phyloP scores from a whole-genome alignment of 1,140 invertebrate genomes.

The Heterodera carotae region DNA sequence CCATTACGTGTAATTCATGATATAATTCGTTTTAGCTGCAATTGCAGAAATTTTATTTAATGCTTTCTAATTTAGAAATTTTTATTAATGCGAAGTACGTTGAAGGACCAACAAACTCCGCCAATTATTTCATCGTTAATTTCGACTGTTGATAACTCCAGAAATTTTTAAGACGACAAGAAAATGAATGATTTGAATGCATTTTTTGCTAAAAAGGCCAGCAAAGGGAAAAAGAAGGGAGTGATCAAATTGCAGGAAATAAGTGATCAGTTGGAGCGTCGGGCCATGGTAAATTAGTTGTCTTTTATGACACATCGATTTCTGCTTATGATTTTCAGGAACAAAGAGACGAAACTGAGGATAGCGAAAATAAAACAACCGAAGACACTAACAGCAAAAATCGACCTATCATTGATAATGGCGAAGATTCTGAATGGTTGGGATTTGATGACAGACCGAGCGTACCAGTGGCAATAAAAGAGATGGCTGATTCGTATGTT shows the following conservation, averaged over 20 bases:
- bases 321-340: conserved; percentile 36
- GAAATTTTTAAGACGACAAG: background rate
- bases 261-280: conserved; percentile 33
- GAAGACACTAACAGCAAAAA: conserved; percentile 8
- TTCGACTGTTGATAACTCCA: background rate
- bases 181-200: conserved; percentile 28
- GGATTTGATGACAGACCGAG: conserved; percentile 33
- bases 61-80: background rate
- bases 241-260: conserved; percentile 41
- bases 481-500: conserved; percentile 32
- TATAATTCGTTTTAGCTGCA: too few relatives aligned
- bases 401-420: conserved; percentile 7
- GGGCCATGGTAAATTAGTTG: conserved; percentile 30
- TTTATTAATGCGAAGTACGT: background rate
- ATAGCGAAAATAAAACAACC: conserved; percentile 11
- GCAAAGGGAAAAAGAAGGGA: conserved; percentile 37
- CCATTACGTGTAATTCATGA: too few relatives aligned
- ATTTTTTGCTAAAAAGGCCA: conserved; percentile 43
- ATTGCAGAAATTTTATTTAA: too few relatives aligned
- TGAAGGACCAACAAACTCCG: background rate
- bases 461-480: conserved; percentile 30
- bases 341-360: conserved; percentile 34
- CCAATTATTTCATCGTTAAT: background rate
- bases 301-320: background rate
- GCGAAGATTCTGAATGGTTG: conserved; percentile 42